Base-by-base conservation (phyloP, 2,888 invertebrate genomes). In the Troides helena region DNA sequence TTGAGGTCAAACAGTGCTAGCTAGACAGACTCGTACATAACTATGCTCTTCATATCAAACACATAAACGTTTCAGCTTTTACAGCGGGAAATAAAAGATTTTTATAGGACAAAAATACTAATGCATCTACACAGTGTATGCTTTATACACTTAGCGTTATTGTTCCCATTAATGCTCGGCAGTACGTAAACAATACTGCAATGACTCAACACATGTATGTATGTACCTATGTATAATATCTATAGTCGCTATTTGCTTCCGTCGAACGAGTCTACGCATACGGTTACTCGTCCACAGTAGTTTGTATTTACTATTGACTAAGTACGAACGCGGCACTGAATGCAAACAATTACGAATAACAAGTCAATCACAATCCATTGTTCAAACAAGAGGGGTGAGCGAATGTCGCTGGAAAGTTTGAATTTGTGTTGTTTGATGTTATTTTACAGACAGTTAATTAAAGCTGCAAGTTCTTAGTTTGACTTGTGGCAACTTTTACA, bases 401-500 rank as follows among this genome's bases (percentile, higher is more conserved):
- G 73, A 74, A 73, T 71, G 72, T 65, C 71, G 61, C 61, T 62
- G 76, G 77, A 80, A 82, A 79, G 78, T 82, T 82, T 77, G 77
- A 78, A 77, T 80, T 73, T 78, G 79, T 81, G 82, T 86, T 87
- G 82, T 83, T 84, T 81, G 81, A 82, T 77, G 78, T 85, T 87
- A 88, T 88, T 88, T 89, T 81, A 87, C 85, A 83, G 87, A 83
- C 89, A 89, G 90, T 90, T 90, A 91, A 92, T 92, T 90, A 90
- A 89, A 89, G 84, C 85, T 81, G 81, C 81, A 81, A 80, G 81
- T 87, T 80, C 84, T 83, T 84, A 87, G 88, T 90, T 89, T 85
- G 86, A 88, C 84, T 89, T 88, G 81, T 80, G 75, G 74, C 80
- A 91, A 91, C 84, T 92, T 89, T 91, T 89, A 87, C 84, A 89